Percentiles rank a stretch among this genome's conserved stretches.
Evolutionary conservation across 2,888 invertebrate genomes (phyloP).

Genomic region (Acrobasis repandana): DNA sequence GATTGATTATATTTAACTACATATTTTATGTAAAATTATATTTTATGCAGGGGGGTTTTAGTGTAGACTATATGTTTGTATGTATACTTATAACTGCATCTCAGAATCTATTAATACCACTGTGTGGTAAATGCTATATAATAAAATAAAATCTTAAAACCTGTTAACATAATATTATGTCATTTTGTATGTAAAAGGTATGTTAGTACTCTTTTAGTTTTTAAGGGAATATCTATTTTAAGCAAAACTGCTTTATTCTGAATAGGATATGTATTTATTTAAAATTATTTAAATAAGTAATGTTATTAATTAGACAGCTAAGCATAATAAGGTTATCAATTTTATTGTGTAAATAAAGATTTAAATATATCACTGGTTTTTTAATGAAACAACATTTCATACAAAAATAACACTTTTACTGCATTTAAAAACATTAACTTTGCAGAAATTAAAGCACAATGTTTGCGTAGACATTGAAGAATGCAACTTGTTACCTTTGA

Average conservation of each 20-base stretch:
- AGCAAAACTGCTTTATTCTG: conserved; percentile 9
- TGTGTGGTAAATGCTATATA: not conserved
- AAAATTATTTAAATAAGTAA: conserved; percentile 26
- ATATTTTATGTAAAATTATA: no score
- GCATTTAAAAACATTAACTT: conserved; percentile 35
- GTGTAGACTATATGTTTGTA: not conserved
- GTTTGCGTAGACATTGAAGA: conserved; percentile 10
- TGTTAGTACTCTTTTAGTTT: not conserved
- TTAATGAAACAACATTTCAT: conserved; percentile 36
- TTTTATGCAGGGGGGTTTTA: not conserved
- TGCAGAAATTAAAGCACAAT: conserved; percentile 12
- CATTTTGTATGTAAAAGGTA: not conserved
- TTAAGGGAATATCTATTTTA: not conserved
- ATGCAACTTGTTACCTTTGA: not conserved
- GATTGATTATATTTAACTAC: no score
- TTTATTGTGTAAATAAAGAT: conserved; percentile 15
- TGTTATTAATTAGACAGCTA: conserved; percentile 9
- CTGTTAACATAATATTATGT: not conserved
- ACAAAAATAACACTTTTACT: conserved; percentile 45
- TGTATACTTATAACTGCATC: not conserved
- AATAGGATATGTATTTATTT: conserved; percentile 27
- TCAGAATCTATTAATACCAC: not conserved
- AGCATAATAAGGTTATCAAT: conserved; percentile 17
- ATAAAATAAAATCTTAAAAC: not conserved
- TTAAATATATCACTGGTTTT: conserved; percentile 3